Evolutionary conservation across 92 coral and sea anemone genomes (phyloP).

Genomic region (Siderastrea radians): DNA sequence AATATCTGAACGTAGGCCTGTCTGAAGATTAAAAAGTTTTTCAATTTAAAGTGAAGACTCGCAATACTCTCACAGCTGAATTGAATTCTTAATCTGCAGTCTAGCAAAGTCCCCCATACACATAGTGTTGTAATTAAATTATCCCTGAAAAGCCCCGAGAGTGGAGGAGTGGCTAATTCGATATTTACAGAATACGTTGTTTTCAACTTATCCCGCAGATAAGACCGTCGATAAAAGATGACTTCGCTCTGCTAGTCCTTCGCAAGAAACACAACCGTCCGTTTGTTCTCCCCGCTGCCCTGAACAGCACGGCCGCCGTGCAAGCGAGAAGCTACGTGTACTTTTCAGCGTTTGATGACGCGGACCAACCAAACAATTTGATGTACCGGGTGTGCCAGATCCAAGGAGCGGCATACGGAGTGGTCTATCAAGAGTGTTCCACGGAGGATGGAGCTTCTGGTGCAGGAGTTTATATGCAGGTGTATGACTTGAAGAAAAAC

Average conservation of each 20-base stretch:
- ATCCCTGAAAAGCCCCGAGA: not conserved
- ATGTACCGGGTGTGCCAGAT: slow-evolving; percentile 50
- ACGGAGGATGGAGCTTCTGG: slow-evolving; percentile 43
- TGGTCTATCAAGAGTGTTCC: slow-evolving; percentile 46
- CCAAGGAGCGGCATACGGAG: slow-evolving; percentile 31
- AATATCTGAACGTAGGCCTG: too few species aligned
- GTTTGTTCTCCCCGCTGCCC: slow-evolving; percentile 29
- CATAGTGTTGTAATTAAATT: too few species aligned
- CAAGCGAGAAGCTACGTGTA: slow-evolving; percentile 32
- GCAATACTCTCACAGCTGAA: too few species aligned
- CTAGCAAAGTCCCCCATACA: not conserved
- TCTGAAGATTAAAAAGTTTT: too few species aligned
- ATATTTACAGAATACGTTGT: not conserved
- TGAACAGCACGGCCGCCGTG: slow-evolving; percentile 18
- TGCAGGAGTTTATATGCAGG: slow-evolving; percentile 65
- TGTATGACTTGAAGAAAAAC: slow-evolving; percentile 33
- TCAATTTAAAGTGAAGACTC: too few species aligned
- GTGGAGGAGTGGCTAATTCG: not conserved
- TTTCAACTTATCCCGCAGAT: not conserved
- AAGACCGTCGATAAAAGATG: slow-evolving; percentile 32
- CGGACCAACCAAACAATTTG: slow-evolving; percentile 20
- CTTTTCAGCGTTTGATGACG: slow-evolving; percentile 57
- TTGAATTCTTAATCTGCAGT: too few species aligned
- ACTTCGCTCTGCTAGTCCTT: slow-evolving; percentile 58
- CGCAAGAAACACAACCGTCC: slow-evolving; percentile 46